phyloP scores from a whole-genome alignment of 2,888 invertebrate species.

The Leptinotarsa juncta region DNA sequence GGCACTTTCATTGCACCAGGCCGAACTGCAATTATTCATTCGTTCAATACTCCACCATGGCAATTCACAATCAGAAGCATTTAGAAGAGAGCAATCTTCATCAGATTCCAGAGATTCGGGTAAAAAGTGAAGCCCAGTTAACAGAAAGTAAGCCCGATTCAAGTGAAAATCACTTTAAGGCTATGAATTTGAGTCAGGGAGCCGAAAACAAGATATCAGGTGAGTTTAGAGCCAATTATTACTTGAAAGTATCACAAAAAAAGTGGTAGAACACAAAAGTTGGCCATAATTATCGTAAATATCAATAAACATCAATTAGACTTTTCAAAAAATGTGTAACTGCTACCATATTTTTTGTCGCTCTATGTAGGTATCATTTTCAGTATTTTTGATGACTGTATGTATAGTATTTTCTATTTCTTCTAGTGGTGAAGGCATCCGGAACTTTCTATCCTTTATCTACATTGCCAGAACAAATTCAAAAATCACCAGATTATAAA shows the following conservation, averaged over 20 bases:
- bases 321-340: no score
- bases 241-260: not conserved
- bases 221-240: slow-evolving; percentile 48
- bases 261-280: not conserved
- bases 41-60: slow-evolving; percentile 80
- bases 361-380: slow-evolving; percentile 19
- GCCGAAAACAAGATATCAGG: slow-evolving; percentile 61
- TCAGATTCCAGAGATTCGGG: slow-evolving; percentile 48
- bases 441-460: slow-evolving; percentile 91
- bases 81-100: slow-evolving; percentile 58
- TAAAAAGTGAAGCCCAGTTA: slow-evolving; percentile 55
- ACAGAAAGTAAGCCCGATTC: slow-evolving; percentile 50
- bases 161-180: slow-evolving; percentile 53
- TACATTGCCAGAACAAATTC: slow-evolving; percentile 69
- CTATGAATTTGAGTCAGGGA: slow-evolving; percentile 61
- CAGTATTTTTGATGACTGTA: slow-evolving; percentile 37
- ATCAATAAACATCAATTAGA: no score
- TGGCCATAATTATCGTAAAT: no score
- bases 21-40: slow-evolving; percentile 79
- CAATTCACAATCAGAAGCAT: slow-evolving; percentile 78
- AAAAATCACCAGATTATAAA: slow-evolving; percentile 69
- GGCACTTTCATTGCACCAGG: slow-evolving; percentile 82
- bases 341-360: slow-evolving; percentile 40
- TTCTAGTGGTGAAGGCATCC: slow-evolving; percentile 92
- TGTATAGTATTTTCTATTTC: slow-evolving; percentile 58